phyloP scores from a whole-genome alignment of 2,888 invertebrate species.

The Archips xylosteana region DNA sequence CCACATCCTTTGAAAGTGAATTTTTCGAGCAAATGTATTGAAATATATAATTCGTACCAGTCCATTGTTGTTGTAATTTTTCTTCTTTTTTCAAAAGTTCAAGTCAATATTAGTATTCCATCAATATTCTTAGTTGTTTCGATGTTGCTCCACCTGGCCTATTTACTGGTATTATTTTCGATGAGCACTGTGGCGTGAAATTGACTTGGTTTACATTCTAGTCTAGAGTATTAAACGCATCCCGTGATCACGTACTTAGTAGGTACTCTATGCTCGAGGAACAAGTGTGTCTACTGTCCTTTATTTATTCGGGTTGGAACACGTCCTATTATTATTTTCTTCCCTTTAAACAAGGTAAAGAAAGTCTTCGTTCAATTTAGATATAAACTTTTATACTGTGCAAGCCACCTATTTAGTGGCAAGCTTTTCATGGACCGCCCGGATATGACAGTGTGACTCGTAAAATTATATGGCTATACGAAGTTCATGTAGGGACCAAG shows the following conservation, averaged over 20 bases:
- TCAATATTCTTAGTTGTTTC: neutral
- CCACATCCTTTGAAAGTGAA: no score
- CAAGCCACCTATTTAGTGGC: slow-evolving; percentile 19
- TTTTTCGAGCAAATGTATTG: no score
- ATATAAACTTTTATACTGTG: slow-evolving; percentile 21
- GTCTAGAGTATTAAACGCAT: neutral
- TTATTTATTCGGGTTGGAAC: neutral
- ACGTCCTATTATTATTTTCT: neutral
- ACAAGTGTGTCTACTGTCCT: neutral
- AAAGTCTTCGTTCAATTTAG: slow-evolving; percentile 2
- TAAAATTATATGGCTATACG: slow-evolving; percentile 25
- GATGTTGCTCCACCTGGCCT: neutral
- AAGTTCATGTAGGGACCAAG: neutral
- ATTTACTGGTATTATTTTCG: neutral
- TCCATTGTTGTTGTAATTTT: neutral
- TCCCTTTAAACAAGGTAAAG: neutral
- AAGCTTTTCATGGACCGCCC: slow-evolving; percentile 9
- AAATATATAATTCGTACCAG: neutral
- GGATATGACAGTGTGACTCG: slow-evolving; percentile 16
- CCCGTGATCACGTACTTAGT: neutral
- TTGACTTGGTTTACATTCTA: neutral
- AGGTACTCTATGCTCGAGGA: neutral
- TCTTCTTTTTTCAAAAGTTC: neutral
- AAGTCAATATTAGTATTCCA: neutral
- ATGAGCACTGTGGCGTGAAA: neutral